phyloP scores from a whole-genome alignment of 2,113 vertebrate genomes.

The Hippocampus abdominalis region DNA sequence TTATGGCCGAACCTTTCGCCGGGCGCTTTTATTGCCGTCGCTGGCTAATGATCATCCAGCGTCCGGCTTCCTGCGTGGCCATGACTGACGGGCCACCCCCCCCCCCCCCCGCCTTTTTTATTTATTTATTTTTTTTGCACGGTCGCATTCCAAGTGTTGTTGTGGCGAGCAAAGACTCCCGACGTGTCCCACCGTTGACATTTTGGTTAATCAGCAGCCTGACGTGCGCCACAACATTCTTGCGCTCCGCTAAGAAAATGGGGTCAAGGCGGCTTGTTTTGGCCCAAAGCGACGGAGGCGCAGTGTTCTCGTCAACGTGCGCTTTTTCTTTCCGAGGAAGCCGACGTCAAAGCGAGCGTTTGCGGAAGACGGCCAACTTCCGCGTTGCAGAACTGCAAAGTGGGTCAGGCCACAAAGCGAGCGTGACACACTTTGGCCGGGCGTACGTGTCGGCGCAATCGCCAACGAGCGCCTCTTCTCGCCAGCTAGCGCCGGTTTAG shows the following conservation, averaged over 20 bases:
- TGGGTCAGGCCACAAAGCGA: not conserved
- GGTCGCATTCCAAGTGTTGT: not conserved
- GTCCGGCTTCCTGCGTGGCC: conserved; percentile 44
- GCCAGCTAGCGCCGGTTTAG: not conserved
- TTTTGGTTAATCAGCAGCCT: not conserved
- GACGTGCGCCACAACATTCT: not conserved
- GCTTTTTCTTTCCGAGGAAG: not conserved
- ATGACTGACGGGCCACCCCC: conserved; percentile 35
- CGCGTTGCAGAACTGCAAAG: not conserved
- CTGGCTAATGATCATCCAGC: conserved; percentile 62
- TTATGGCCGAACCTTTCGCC: conserved; percentile 63
- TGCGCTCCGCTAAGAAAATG: not conserved
- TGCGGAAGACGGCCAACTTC: not conserved
- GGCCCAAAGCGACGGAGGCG: not conserved
- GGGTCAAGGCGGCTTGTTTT: not conserved
- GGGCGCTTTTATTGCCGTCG: conserved; percentile 58
- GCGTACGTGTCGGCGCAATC: not conserved
- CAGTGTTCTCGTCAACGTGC: not conserved
- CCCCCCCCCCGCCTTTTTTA: too few relatives aligned
- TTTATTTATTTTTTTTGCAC: not conserved
- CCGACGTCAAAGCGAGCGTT: not conserved
- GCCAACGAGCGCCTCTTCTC: not conserved
- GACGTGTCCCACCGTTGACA: not conserved
- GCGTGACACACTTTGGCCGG: not conserved
- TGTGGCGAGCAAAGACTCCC: not conserved